Evolutionary conservation across 2,797 vertebrate species (phyloP).

Genomic region (Danio kyathit): DNA sequence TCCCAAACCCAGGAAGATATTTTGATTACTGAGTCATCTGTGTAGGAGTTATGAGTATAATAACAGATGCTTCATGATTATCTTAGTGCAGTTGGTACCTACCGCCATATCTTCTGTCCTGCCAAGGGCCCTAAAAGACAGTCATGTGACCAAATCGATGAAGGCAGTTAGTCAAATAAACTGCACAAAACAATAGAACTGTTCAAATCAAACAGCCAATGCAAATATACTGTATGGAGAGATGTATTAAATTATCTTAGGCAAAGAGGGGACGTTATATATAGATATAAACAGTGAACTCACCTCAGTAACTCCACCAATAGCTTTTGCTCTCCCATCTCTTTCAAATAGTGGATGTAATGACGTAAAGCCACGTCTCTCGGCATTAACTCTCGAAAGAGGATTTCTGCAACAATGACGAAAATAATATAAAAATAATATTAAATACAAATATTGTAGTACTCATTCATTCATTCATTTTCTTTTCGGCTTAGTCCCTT

Average conservation of each 20-base stretch:
- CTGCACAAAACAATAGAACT: background rate
- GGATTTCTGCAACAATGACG: constrained; percentile 79
- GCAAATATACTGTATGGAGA: constrained; percentile 31
- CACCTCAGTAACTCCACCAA: constrained; percentile 88
- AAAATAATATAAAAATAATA: background rate
- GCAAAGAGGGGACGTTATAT: background rate
- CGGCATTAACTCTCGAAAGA: constrained; percentile 89
- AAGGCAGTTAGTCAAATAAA: constrained; percentile 43
- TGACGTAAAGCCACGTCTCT: constrained; percentile 91
- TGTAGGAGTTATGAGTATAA: background rate
- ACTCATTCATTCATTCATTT: no score
- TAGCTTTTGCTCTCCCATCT: constrained; percentile 86
- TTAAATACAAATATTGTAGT: no score
- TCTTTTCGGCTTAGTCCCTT: no score
- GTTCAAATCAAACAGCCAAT: background rate
- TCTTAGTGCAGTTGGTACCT: constrained; percentile 72
- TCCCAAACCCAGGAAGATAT: background rate
- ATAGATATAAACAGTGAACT: constrained; percentile 24
- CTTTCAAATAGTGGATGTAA: constrained; percentile 91
- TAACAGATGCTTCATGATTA: constrained; percentile 1
- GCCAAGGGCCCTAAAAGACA: constrained; percentile 83
- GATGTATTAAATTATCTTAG: background rate
- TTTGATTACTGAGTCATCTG: background rate
- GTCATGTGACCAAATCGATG: constrained; percentile 17
- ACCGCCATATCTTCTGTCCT: constrained; percentile 92